Conservation (phyloP, 2,888 invertebrate genomes). For the Idaea straminata region DNA sequence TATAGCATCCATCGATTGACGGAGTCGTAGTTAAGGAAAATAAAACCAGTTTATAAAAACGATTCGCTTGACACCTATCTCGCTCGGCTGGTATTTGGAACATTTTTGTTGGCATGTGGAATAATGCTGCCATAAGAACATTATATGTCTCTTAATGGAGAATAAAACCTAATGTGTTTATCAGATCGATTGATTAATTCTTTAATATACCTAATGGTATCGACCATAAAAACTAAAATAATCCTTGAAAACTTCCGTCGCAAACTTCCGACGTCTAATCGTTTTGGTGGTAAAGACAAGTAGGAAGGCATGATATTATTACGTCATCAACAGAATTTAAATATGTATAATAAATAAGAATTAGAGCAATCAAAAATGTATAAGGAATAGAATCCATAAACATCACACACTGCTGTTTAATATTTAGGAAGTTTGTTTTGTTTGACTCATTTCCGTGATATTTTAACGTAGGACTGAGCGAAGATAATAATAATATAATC, state of each 20-base stretch:
- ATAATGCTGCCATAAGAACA: not conserved
- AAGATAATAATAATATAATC: no score
- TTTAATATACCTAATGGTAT: not conserved
- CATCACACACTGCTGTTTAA: not conserved
- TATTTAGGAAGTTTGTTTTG: not conserved
- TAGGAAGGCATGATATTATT: not conserved
- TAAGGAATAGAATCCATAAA: not conserved
- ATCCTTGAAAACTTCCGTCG: slow-evolving; percentile 1
- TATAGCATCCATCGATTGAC: not conserved
- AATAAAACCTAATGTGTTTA: not conserved
- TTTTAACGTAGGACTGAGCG: not conserved
- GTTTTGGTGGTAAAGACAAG: not conserved
- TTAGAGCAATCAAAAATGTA: not conserved
- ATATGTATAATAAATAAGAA: not conserved
- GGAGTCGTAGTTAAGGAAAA: not conserved
- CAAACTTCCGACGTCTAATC: not conserved
- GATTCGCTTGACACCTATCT: not conserved
- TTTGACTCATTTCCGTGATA: not conserved
- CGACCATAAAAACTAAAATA: not conserved
- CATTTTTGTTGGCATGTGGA: not conserved
- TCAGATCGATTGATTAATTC: not conserved
- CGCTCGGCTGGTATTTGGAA: not conserved
- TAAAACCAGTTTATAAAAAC: not conserved
- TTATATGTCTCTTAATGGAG: not conserved
- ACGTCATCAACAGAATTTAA: not conserved